phyloP scores from a whole-genome alignment of 2,797 vertebrate genomes.

The Delichon dasypus region DNA sequence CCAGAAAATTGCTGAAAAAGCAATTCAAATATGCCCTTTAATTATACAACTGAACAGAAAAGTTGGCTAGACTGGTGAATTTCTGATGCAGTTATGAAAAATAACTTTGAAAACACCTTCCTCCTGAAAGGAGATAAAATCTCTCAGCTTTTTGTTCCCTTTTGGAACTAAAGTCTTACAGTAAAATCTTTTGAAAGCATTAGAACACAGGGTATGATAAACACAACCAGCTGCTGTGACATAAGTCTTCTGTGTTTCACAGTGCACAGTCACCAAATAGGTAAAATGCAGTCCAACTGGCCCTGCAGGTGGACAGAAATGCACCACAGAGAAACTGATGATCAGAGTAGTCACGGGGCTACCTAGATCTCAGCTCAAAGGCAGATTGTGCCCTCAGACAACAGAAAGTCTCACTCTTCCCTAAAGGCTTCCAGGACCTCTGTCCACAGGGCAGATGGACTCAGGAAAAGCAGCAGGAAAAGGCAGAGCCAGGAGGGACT shows the following conservation, averaged over 20 bases:
- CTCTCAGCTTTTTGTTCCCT: not conserved
- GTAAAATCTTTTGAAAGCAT: not conserved
- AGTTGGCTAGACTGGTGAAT: not conserved
- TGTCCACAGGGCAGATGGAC: not conserved
- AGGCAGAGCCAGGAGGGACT: not conserved
- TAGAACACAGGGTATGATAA: not conserved
- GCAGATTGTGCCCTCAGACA: not conserved
- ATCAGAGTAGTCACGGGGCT: accelerated
- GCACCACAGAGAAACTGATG: not conserved
- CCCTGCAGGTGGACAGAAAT: not conserved
- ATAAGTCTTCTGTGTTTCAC: not conserved
- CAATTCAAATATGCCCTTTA: not conserved
- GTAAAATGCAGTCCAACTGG: not conserved
- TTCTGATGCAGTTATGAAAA: not conserved
- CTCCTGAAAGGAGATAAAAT: not conserved
- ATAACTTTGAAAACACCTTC: not conserved
- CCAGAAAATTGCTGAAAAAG: not conserved
- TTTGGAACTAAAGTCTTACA: not conserved
- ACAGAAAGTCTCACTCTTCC: not conserved
- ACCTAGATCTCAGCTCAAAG: not conserved
- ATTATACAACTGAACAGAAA: not conserved
- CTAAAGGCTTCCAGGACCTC: not conserved
- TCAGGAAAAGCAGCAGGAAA: not conserved
- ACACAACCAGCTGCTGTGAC: not conserved
- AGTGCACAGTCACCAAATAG: not conserved